Evolutionary conservation across 1,140 invertebrate genomes (phyloP), one percentile per base, ranked within the genome.

Genomic region (Scaptomyza pallida): DNA sequence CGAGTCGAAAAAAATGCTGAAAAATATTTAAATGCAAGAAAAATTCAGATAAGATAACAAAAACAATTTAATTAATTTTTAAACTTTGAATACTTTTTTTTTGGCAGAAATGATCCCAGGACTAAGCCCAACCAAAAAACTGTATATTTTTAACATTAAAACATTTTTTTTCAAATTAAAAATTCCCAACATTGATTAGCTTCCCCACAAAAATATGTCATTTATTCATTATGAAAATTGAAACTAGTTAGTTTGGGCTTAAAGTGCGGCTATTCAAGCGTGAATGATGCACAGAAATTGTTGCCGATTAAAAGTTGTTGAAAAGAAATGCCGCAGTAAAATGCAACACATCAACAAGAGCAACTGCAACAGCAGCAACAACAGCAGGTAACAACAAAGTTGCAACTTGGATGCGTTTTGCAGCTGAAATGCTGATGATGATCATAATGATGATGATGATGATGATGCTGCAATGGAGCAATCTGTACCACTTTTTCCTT

Each of bases 401-500:
- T 63, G 50, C 33, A 33, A 55, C 26, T 47, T 77, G 54, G 41
- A 74, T 78, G 79, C 55, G 71, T 76, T 78, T n/a, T 65, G 59
- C 41, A 23, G 54, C 41, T 63, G 41, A 41, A 33, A 13, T 57
- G 65, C 13, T 60, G 69, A 10, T 55, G 56, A n/a, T 59, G 55
- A n/a, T 30, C 8, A 30, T 30, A 63, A 10, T 55, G 56, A 15
- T 72, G 70, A 62, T 83, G 63, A n/a, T n/a, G n/a, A n/a, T 60
- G 67, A 23, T 72, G 70, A 62, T 83, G 63, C 56, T 45, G 55
- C 45, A 41, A 47, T 60, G 50, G 47, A 60, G 77, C 81, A 81
- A 85, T 86, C 81, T 85, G 81, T 77, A 81, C 81, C 81, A 85
- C 81, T 70, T 85, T 83, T 85, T 76, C 81, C 76, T 59, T 40